phyloP scores from a whole-genome alignment of 2,797 vertebrate species.

The Hybognathus amarus region DNA sequence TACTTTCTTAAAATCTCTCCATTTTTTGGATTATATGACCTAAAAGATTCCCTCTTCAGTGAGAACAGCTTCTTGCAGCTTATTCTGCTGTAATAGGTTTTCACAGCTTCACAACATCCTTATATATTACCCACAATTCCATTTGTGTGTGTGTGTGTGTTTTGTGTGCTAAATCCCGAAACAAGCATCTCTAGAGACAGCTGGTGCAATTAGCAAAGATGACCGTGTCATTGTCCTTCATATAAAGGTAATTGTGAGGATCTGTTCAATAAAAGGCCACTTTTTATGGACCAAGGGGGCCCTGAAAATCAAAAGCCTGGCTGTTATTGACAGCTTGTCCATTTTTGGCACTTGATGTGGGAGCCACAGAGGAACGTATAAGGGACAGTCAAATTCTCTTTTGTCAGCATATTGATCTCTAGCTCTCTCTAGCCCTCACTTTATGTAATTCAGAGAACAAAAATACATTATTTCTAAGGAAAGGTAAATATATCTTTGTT shows the following conservation, averaged over 20 bases:
- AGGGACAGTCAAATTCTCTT: constrained; percentile 40
- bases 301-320: constrained; percentile 34
- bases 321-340: constrained; percentile 44
- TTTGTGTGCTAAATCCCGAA: not conserved
- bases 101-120: not conserved
- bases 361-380: constrained; percentile 1
- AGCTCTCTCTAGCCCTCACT: not conserved
- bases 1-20: constrained; percentile 11
- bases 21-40: constrained; percentile 2
- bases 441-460: constrained; percentile 40
- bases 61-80: not conserved
- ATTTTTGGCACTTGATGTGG: constrained; percentile 32
- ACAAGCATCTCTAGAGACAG: constrained; percentile 35
- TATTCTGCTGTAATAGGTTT: constrained; percentile 36
- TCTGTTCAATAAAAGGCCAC: constrained; percentile 44
- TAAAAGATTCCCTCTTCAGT: constrained; percentile 13
- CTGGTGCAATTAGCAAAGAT: constrained; percentile 22
- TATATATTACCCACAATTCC: constrained; percentile 11
- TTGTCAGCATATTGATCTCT: constrained; percentile 48
- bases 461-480: constrained; percentile 38
- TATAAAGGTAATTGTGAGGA: constrained; percentile 42
- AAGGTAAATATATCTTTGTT: constrained; percentile 24
- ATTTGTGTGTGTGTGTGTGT: not conserved
- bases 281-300: constrained; percentile 41
- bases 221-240: constrained; percentile 47